A percentile compares a stretch with the other conserved stretches of the same genome.
phyloP scores from a whole-genome alignment of 2,113 vertebrate species.

The Rhabdomys dilectus region DNA sequence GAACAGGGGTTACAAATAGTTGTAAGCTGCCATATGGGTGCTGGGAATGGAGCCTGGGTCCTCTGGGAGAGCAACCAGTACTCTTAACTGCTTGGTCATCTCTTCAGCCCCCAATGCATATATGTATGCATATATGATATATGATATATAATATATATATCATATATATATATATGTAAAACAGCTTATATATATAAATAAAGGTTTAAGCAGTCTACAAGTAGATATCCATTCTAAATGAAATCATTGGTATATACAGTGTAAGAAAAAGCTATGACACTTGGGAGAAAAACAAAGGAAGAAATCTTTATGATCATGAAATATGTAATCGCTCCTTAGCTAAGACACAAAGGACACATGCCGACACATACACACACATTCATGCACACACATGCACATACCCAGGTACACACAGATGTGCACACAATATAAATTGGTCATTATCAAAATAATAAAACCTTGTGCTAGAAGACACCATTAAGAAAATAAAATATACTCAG shows the following conservation, averaged over 20 bases:
- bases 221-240: slow-evolving; percentile 10
- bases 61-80: too few relatives aligned
- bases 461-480: not conserved
- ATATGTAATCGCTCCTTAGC: slow-evolving; percentile 4
- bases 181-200: not conserved
- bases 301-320: not conserved
- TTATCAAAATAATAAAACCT: not conserved
- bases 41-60: too few relatives aligned
- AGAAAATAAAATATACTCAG: slow-evolving; percentile 18
- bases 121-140: too few relatives aligned
- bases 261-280: not conserved
- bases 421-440: not conserved
- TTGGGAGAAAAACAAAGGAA: not conserved
- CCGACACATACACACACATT: not conserved
- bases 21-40: too few relatives aligned
- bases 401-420: too few relatives aligned
- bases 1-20: too few relatives aligned
- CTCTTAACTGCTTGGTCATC: too few relatives aligned
- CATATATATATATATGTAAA: too few relatives aligned
- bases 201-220: not conserved
- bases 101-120: too few relatives aligned
- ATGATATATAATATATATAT: too few relatives aligned
- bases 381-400: too few relatives aligned
- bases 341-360: not conserved
- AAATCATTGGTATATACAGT: not conserved